phyloP scores from a whole-genome alignment of 1,140 invertebrate genomes.

The Pogonus chalceus region DNA sequence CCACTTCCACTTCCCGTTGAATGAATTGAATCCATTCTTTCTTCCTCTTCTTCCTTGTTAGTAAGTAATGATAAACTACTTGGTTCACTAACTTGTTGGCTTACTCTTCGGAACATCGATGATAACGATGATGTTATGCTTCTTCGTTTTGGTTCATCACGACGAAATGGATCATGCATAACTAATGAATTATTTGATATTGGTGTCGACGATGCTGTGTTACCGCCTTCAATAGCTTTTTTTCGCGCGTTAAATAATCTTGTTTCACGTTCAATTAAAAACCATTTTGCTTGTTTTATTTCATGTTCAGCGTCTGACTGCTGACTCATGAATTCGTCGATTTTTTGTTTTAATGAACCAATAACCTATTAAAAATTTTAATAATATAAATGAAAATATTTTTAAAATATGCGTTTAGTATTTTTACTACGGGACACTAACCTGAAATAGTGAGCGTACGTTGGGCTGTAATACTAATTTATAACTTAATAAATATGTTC shows the following conservation, averaged over 20 bases:
- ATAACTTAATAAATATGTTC: slow-evolving; percentile 79
- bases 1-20: slow-evolving; percentile 15
- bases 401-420: background rate
- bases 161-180: slow-evolving; percentile 40
- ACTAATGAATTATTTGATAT: slow-evolving; percentile 33
- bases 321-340: slow-evolving; percentile 67
- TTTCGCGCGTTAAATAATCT: slow-evolving; percentile 56
- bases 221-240: slow-evolving; percentile 43
- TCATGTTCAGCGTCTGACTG: slow-evolving; percentile 57
- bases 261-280: slow-evolving; percentile 66
- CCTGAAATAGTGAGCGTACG: slow-evolving; percentile 83
- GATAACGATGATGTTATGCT: slow-evolving; percentile 60
- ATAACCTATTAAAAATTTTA: slow-evolving; percentile 23
- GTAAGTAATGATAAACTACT: slow-evolving; percentile 20
- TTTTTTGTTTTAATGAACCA: slow-evolving; percentile 64
- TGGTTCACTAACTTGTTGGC: slow-evolving; percentile 29
- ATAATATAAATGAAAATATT: slow-evolving; percentile 16
- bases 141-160: slow-evolving; percentile 54
- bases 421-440: no score
- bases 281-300: slow-evolving; percentile 61
- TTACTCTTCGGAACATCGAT: slow-evolving; percentile 46
- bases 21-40: slow-evolving; percentile 21
- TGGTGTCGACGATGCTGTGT: slow-evolving; percentile 23
- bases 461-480: slow-evolving; percentile 80
- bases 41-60: slow-evolving; percentile 21